Base-by-base conservation (phyloP, 2,113 vertebrate species). In the Macrotus californicus region DNA sequence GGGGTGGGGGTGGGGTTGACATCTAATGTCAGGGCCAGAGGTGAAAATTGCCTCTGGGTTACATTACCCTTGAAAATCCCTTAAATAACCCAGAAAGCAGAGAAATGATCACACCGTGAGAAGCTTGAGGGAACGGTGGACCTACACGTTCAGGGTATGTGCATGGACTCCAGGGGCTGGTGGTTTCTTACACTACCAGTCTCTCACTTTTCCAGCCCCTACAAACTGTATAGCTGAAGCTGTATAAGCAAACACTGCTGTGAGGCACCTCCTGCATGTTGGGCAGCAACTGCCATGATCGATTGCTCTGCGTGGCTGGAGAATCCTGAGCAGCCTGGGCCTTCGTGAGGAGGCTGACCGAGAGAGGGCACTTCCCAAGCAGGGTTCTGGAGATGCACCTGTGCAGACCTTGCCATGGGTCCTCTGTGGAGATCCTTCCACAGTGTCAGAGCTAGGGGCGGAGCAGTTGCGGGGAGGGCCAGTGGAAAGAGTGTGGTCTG, bases 201-300 rank as follows among this genome's bases (percentile, higher is more conserved):
- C 82, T 67, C 31, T 64, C 5, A 66, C 54, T 73, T 75, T 24
- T 16, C 15, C 31, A 52, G 13, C 10, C 5, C 10, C 34, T 79
- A 0, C 48, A 43, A 36, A 54, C 76, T 7, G 2, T 2, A 9
- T 0, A 31, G 24, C 41, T 43, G 80, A 61, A 34, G 10, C 10
- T 83, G 12, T 14, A 13, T 36, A 41, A 39, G 73, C 77, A 82
- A 39, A 36, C 0, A 19, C 11, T 41, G 14, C 3, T 43, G 1
- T 1, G 4, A 19, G 21, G 26, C 36, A 29, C 5, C 11, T 13
- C 41, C 39, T 48, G 36, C 26, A 9, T 4, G 3, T 11, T 6
- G 46, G 24, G 26, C 48, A 21, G 29, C 54, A 22, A 7, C 36
- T 76, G 77, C 72, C 46, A 1, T 22, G 22, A 29, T 1, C 4